phyloP scores from a whole-genome alignment of 1,140 invertebrate species.

The Trypoxylus dichotomus region DNA sequence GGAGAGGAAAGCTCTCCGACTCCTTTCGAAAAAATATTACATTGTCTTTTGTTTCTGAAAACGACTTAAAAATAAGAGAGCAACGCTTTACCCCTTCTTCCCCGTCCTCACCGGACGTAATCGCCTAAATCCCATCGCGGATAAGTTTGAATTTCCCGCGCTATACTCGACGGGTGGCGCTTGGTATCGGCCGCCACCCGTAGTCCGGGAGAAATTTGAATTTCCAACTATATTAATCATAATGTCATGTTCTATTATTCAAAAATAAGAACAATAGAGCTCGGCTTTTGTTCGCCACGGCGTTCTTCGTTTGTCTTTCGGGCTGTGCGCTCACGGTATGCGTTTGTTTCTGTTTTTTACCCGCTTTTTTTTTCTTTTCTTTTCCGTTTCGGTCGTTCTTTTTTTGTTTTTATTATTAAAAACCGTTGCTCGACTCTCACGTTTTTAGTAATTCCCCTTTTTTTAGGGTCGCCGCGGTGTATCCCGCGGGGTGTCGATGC shows the following conservation, averaged over 20 bases:
- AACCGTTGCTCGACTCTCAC: too few relatives aligned
- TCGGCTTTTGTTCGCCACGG: slow-evolving; percentile 15
- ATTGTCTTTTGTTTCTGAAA: slow-evolving; percentile 7
- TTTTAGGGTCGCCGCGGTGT: too few relatives aligned
- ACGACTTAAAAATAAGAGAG: not conserved
- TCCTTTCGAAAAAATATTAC: not conserved
- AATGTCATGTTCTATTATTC: slow-evolving; percentile 38
- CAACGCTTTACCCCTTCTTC: not conserved
- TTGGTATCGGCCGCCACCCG: slow-evolving; percentile 36
- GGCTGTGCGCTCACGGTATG: too few relatives aligned
- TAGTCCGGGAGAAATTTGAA: slow-evolving; percentile 38
- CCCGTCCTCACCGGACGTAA: too few relatives aligned
- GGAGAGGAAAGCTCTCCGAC: not conserved
- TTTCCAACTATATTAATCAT: slow-evolving; percentile 38
- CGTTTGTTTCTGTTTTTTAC: too few relatives aligned
- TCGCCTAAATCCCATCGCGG: not conserved
- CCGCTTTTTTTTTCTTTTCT: too few relatives aligned
- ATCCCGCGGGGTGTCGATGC: too few relatives aligned
- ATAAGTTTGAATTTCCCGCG: slow-evolving; percentile 37
- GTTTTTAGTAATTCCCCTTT: too few relatives aligned
- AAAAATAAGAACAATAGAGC: slow-evolving; percentile 37
- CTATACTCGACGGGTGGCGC: slow-evolving; percentile 33
- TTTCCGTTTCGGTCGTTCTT: too few relatives aligned
- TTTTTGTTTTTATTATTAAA: too few relatives aligned
- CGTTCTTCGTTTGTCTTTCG: not conserved